A percentile compares a stretch with the other conserved stretches of the same genome.
phyloP scores from a whole-genome alignment of 2,888 invertebrate species.

The Tachina lurida region DNA sequence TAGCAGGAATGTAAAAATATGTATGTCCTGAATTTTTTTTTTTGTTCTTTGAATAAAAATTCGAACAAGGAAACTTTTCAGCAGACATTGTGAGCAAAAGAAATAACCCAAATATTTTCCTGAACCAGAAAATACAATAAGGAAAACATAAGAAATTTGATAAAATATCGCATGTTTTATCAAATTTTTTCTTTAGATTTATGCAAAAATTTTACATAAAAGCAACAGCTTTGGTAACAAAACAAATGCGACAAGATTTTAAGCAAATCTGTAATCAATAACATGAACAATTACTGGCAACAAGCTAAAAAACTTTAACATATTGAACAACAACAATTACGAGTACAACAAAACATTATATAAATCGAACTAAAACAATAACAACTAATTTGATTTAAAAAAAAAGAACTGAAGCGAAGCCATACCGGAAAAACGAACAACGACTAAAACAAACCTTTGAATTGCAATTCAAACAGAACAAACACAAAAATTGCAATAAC shows the following conservation, averaged over 20 bases:
- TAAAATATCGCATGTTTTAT: conserved; percentile 69
- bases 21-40: conserved; percentile 7
- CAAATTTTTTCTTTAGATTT: conserved; percentile 70
- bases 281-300: conserved; percentile 72
- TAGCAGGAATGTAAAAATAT: conserved; percentile 1
- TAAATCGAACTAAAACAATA: conserved; percentile 48
- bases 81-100: not conserved
- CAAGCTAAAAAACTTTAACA: conserved; percentile 67
- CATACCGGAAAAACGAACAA: not conserved
- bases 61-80: not conserved
- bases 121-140: conserved; percentile 19
- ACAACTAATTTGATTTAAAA: conserved; percentile 16
- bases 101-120: conserved; percentile 48
- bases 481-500: conserved; percentile 72
- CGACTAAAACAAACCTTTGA: conserved; percentile 52
- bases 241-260: conserved; percentile 62
- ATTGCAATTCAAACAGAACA: conserved; percentile 64
- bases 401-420: not conserved
- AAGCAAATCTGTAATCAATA: conserved; percentile 70
- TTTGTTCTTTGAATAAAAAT: conserved; percentile 26
- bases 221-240: conserved; percentile 48
- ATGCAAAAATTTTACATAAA: conserved; percentile 65
- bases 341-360: conserved; percentile 52
- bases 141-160: conserved; percentile 23
- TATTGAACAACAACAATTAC: conserved; percentile 56